These are phyloP conservation scores for Dilophus febrilis DNA, from an alignment of 2,888 invertebrate genomes.

Conservation along the genomic window DNA sequence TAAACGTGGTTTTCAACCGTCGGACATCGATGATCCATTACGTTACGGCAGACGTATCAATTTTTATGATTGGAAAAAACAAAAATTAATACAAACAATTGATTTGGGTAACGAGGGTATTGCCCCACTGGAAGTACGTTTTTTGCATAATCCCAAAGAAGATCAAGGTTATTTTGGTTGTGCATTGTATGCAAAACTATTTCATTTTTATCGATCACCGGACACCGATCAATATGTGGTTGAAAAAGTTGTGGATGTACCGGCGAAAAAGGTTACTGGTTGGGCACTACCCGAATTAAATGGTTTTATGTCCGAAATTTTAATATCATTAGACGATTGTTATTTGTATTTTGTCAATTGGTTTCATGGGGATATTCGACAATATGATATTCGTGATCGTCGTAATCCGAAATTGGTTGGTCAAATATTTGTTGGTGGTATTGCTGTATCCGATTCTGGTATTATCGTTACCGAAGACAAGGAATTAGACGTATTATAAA, in stretches of 20 bases:
- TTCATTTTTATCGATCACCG: slow-evolving; percentile 38
- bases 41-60: slow-evolving; percentile 70
- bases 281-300: slow-evolving; percentile 38
- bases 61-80: slow-evolving; percentile 79
- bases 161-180: slow-evolving; percentile 81
- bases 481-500: slow-evolving; percentile 42
- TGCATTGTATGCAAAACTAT: slow-evolving; percentile 64
- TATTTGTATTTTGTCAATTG: slow-evolving; percentile 82
- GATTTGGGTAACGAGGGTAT: slow-evolving; percentile 72
- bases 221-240: slow-evolving; percentile 46
- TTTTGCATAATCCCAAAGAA: slow-evolving; percentile 79
- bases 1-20: slow-evolving; percentile 41
- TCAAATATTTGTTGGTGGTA: slow-evolving; percentile 75
- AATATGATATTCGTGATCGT: slow-evolving; percentile 80
- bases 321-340: slow-evolving; percentile 85
- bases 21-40: slow-evolving; percentile 35
- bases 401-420: slow-evolving; percentile 60
- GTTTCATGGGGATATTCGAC: slow-evolving; percentile 87
- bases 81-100: slow-evolving; percentile 64
- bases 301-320: slow-evolving; percentile 84
- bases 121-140: slow-evolving; percentile 82
- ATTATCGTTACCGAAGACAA: slow-evolving; percentile 58
- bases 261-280: slow-evolving; percentile 61
- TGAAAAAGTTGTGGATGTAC: slow-evolving; percentile 76
- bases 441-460: slow-evolving; percentile 49